These are phyloP conservation scores for Bombyx huttoni DNA, from an alignment of 2,888 invertebrate species.

Conservation along the genomic window DNA sequence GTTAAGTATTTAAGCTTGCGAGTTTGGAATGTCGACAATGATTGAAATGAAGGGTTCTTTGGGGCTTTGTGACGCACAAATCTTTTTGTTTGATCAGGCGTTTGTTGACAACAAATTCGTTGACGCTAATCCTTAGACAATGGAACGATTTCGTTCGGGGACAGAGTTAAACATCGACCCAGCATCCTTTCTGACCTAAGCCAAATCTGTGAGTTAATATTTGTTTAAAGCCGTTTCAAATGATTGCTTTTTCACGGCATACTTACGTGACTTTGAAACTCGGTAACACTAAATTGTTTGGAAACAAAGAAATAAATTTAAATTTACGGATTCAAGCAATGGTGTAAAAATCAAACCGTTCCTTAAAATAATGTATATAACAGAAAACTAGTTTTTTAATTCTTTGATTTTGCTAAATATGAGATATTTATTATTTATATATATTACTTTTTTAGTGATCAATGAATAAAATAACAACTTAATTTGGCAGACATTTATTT, in stretches of 20 bases:
- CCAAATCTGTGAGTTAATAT: constrained; percentile 45
- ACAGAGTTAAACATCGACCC: constrained; percentile 33
- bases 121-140: constrained; percentile 69
- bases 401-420: too few relatives aligned
- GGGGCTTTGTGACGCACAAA: constrained; percentile 38
- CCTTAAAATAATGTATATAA: too few relatives aligned
- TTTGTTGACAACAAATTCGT: constrained; percentile 68
- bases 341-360: too few relatives aligned
- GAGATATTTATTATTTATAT: too few relatives aligned
- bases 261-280: background rate
- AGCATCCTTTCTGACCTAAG: constrained; percentile 43
- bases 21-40: constrained; percentile 40
- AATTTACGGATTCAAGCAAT: too few relatives aligned
- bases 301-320: too few relatives aligned
- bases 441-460: background rate
- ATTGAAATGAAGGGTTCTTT: constrained; percentile 44
- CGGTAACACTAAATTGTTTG: background rate
- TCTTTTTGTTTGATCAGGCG: constrained; percentile 68
- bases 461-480: constrained; percentile 28
- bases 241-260: constrained; percentile 20
- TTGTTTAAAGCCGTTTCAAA: constrained; percentile 45
- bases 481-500: constrained; percentile 73
- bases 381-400: too few relatives aligned
- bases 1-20: constrained; percentile 42
- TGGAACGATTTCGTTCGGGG: constrained; percentile 51